Evolutionary conservation across 2,888 invertebrate species (phyloP), one percentile per base, ranked within the genome.

Genomic region (Nudaria mundana): DNA sequence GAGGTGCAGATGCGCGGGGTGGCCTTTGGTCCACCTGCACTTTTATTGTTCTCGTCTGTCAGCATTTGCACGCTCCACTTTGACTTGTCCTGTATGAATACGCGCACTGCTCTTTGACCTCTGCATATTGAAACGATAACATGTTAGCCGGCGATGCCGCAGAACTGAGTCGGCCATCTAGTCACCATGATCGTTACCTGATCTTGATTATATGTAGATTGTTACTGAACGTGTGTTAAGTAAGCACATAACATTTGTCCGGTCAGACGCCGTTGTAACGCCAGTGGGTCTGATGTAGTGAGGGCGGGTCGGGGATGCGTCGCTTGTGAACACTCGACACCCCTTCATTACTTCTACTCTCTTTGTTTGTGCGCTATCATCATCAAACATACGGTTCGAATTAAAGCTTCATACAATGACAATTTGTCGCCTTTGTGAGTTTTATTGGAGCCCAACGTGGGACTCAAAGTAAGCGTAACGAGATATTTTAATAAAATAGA

Each of bases 41-140:
- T 86, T 83, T 85, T 86, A 84, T 86, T 86, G 86, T 86, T 81
- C 76, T 74, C 73, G 63, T 64, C 64, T 71, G 71, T 70, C 71
- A 77, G 77, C 78, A 84, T 86, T 86, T 83, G 79, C 85, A 83
- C 84, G 86, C 81, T 84, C 70, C 78, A 81, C 84, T 85, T 85
- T 85, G 83, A 81, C 68, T 65, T 69, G 73, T 71, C 81, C 76
- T 81, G 77, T 81, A 75, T 82, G 80, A 84, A 82, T 81, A 59
- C 69, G 71, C 63, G 65, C 64, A 66, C 54, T 54, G 64, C 68
- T 63, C 68, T 71, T 70, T 76, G 75, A 73, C 71, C 70, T 66
- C 67, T 63, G 61, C 61, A 67, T 66, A 58, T 57, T 56, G 56
- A 49, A 64, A 63, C 59, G 67, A 69, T 63, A 65, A 68, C 63